These are phyloP conservation scores for Sipha flava DNA, from an alignment of 1,140 invertebrate species.

Conservation along the genomic window DNA sequence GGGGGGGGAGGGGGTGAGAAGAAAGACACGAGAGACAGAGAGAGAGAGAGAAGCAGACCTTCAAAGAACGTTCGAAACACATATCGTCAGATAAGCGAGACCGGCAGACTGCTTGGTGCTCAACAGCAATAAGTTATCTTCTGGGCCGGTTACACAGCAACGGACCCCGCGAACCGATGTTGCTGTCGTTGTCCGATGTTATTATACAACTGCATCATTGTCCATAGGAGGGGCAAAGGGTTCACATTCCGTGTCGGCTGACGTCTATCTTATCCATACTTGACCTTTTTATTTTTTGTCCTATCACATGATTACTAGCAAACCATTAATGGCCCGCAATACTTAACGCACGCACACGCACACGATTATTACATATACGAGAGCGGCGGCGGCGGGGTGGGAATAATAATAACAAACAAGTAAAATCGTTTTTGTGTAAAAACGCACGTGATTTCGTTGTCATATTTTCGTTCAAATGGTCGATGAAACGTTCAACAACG, in stretches of 20 bases:
- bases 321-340: not conserved
- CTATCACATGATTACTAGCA: not conserved
- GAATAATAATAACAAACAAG: too few species aligned
- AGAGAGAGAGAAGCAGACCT: not conserved
- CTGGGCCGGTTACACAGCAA: not conserved
- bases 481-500: too few species aligned
- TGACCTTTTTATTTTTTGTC: not conserved
- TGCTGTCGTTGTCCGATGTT: not conserved
- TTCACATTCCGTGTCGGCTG: not conserved
- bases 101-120: conserved; percentile 24
- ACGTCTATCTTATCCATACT: conserved; percentile 3
- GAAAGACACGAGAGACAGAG: not conserved
- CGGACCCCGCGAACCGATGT: not conserved
- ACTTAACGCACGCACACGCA: not conserved
- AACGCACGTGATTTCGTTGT: too few species aligned
- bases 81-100: not conserved
- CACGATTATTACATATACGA: not conserved
- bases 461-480: too few species aligned
- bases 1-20: not conserved
- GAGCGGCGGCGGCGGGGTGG: too few species aligned
- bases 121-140: not conserved
- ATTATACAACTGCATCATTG: conserved; percentile 16
- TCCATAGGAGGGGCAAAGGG: not conserved
- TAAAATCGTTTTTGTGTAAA: too few species aligned
- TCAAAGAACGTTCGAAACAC: not conserved